Percentiles rank a stretch among this genome's conserved stretches.
phyloP scores from a whole-genome alignment of 2,797 vertebrate species.

The Catostomus latipinnis region DNA sequence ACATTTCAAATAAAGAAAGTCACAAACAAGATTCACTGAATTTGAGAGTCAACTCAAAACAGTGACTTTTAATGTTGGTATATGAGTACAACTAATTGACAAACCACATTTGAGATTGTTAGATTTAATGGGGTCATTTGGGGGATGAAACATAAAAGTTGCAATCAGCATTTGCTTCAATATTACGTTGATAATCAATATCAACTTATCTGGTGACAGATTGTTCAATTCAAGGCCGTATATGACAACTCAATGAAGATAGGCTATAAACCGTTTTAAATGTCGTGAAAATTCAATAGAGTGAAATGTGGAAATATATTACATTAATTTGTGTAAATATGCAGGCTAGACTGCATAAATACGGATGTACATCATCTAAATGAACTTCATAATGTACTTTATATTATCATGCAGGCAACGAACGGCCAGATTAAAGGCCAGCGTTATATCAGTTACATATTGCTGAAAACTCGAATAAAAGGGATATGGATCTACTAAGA shows the following conservation, averaged over 20 bases:
- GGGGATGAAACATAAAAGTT: neutral
- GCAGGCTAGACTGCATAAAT: neutral
- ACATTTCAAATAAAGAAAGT: neutral
- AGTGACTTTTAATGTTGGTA: neutral
- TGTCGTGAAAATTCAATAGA: neutral
- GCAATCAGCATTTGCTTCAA: too few species aligned
- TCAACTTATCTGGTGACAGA: neutral
- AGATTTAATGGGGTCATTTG: neutral
- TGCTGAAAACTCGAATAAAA: accelerated
- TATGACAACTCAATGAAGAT: neutral
- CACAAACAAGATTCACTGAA: neutral
- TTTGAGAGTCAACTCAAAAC: neutral
- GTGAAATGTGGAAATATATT: neutral
- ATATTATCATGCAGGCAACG: neutral
- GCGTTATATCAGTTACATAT: neutral
- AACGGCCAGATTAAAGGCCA: neutral
- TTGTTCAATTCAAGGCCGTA: neutral
- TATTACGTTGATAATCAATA: neutral
- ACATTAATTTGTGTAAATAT: neutral
- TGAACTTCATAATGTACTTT: neutral
- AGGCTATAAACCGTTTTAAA: neutral
- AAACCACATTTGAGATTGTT: neutral
- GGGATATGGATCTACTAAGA: accelerated
- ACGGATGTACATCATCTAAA: neutral
- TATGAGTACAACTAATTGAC: neutral